phyloP scores from a whole-genome alignment of 2,888 invertebrate species.

The Biston stratarius region DNA sequence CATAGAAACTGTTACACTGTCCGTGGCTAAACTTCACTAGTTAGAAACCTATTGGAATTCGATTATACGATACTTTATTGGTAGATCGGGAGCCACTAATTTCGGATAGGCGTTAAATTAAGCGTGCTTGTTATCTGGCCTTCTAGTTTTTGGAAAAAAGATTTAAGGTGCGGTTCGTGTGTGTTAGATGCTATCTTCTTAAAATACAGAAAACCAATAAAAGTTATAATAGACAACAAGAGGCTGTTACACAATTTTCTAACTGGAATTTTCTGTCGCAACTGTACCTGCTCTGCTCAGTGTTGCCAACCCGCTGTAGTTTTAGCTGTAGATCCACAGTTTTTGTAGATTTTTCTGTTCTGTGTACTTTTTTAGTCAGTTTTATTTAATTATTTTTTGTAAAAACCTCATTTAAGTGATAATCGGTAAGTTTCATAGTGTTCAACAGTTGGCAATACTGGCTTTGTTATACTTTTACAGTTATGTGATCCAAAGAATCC shows the following conservation, averaged over 20 bases:
- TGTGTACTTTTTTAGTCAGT: too few relatives aligned
- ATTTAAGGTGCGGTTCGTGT: constrained; percentile 4
- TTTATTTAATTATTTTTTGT: too few relatives aligned
- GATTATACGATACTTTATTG: constrained; percentile 43
- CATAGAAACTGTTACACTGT: constrained; percentile 18
- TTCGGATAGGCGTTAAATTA: constrained; percentile 41
- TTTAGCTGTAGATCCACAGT: too few relatives aligned
- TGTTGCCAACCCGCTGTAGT: too few relatives aligned
- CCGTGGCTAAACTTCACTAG: constrained; percentile 29
- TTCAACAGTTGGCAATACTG: too few relatives aligned
- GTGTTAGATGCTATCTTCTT: not conserved
- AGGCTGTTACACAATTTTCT: not conserved
- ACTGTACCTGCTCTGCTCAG: not conserved
- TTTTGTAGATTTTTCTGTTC: too few relatives aligned
- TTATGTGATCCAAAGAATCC: too few relatives aligned
- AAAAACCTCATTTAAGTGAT: too few relatives aligned
- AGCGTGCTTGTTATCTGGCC: constrained; percentile 32
- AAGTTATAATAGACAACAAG: not conserved
- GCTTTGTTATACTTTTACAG: too few relatives aligned
- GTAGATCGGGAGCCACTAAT: constrained; percentile 42
- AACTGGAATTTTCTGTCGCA: not conserved
- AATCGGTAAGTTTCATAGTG: too few relatives aligned
- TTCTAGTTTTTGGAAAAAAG: constrained; percentile 13
- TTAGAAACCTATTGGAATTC: constrained; percentile 46
- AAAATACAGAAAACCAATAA: not conserved